These are phyloP conservation scores for Enteromius treurensis DNA, from an alignment of 2,797 vertebrate genomes.

Conservation along the genomic window DNA sequence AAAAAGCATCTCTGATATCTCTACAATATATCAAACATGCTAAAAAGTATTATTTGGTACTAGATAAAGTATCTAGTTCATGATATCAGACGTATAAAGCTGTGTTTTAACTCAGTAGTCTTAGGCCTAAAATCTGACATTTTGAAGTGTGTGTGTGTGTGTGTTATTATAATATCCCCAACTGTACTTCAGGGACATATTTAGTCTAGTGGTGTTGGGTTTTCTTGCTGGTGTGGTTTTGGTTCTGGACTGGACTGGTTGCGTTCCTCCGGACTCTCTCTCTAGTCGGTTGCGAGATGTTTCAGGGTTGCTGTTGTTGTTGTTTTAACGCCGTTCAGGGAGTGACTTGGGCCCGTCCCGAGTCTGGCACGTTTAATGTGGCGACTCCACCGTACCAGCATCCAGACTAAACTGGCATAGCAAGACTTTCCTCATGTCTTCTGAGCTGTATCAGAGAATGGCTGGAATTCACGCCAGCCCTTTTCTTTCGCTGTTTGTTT, in stretches of 20 bases:
- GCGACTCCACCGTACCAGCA: not conserved
- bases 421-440: constrained; percentile 47
- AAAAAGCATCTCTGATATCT: not conserved
- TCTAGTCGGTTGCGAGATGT: not conserved
- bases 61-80: too few relatives aligned
- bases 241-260: not conserved
- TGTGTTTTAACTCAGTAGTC: not conserved
- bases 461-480: not conserved
- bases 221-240: not conserved
- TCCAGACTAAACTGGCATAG: constrained; percentile 17
- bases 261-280: not conserved
- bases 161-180: not conserved
- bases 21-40: not conserved
- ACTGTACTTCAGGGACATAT: not conserved
- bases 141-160: not conserved
- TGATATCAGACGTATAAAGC: not conserved
- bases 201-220: not conserved
- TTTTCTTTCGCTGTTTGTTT: constrained; percentile 27
- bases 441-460: not conserved
- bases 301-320: not conserved
- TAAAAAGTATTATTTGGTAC: not conserved
- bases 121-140: not conserved
- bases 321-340: not conserved
- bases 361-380: constrained; percentile 5
- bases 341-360: constrained; percentile 23